A percentile compares a stretch with the other conserved stretches of the same genome.
Evolutionary conservation across 2,797 vertebrate genomes (phyloP).

Genomic region (Typhlichthys eigenmanni): DNA sequence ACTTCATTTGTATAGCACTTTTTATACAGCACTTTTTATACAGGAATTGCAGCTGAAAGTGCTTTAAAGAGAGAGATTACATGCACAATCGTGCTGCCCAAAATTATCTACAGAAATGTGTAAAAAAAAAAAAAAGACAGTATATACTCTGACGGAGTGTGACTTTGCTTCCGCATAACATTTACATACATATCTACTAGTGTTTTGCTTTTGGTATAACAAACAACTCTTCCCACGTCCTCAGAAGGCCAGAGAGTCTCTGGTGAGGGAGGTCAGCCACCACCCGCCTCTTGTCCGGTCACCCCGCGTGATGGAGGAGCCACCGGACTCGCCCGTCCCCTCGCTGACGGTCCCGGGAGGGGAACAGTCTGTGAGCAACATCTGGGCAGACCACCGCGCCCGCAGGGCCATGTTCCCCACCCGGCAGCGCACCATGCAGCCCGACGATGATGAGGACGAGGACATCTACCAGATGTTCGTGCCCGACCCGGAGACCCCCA

Average conservation of each 20-base stretch:
- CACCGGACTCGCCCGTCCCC: constrained; percentile 65
- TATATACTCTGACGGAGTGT: no score
- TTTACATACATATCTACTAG: no score
- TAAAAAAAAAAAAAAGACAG: no score
- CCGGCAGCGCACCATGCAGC: constrained; percentile 83
- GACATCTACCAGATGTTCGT: constrained; percentile 97
- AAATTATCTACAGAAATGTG: no score
- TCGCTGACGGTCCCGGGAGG: constrained; percentile 78
- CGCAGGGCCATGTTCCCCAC: constrained; percentile 91
- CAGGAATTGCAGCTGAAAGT: no score
- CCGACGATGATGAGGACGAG: constrained; percentile 88
- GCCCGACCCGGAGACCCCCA: constrained; percentile 74
- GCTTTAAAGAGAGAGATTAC: no score
- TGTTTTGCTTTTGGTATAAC: no score
- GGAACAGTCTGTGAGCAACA: constrained; percentile 78
- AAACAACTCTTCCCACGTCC: not conserved
- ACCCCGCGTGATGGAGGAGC: constrained; percentile 70
- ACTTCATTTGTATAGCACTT: no score
- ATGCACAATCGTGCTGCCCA: no score
- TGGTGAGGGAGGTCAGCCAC: constrained; percentile 79
- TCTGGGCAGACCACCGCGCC: constrained; percentile 93
- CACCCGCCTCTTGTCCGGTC: constrained; percentile 75
- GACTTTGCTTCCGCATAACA: no score
- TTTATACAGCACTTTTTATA: no score
- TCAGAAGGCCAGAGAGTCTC: constrained; percentile 85